Conservation (phyloP, 2,888 invertebrate species). For the Melipona bicolor region DNA sequence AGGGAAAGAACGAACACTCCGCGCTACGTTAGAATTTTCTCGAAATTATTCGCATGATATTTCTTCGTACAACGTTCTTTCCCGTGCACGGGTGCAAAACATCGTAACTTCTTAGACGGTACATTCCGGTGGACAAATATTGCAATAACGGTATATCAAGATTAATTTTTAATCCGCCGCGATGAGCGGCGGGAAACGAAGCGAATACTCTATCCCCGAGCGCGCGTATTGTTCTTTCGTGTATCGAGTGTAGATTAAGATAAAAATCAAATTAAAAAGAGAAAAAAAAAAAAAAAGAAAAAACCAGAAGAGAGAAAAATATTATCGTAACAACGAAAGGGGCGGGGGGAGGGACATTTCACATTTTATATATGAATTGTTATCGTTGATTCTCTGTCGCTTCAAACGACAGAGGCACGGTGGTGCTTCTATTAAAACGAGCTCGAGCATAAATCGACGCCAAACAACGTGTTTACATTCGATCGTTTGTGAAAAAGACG, state of each 20-base stretch:
- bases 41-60: slow-evolving; percentile 38
- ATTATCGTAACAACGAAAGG: slow-evolving; percentile 6
- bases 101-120: slow-evolving; percentile 40
- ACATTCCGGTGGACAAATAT: slow-evolving; percentile 46
- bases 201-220: slow-evolving; percentile 37
- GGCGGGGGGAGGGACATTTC: not conserved
- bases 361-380: slow-evolving; percentile 1
- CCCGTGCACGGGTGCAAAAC: slow-evolving; percentile 26
- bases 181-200: slow-evolving; percentile 13
- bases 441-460: slow-evolving; percentile 36
- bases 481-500: slow-evolving; percentile 21
- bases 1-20: not conserved
- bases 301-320: not conserved
- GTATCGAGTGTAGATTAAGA: slow-evolving; percentile 6
- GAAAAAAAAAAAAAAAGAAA: not conserved
- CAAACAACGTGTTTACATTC: slow-evolving; percentile 46
- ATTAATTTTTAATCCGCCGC: slow-evolving; percentile 68
- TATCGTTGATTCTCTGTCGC: slow-evolving; percentile 25
- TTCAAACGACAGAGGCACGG: not conserved
- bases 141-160: slow-evolving; percentile 50
- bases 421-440: slow-evolving; percentile 21
- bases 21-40: slow-evolving; percentile 16
- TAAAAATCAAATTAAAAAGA: not conserved
- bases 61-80: slow-evolving; percentile 20
- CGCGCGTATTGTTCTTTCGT: not conserved